These are phyloP conservation scores for Ophiodon elongatus DNA, from an alignment of 2,113 vertebrate genomes.

Conservation along the genomic window DNA sequence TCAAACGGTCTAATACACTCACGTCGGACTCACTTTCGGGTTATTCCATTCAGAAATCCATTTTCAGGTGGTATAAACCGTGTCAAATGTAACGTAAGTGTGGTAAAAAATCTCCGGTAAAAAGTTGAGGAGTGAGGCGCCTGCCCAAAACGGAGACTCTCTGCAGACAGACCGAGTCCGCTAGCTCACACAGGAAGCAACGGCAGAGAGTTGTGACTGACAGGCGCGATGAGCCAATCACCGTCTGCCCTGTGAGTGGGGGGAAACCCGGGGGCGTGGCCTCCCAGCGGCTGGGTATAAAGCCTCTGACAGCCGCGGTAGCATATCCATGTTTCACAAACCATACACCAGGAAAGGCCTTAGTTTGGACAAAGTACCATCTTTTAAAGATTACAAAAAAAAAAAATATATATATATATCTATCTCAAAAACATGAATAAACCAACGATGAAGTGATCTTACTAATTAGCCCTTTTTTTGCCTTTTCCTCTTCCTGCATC, in stretches of 20 bases:
- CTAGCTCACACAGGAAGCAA: conserved; percentile 73
- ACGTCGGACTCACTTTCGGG: conserved; percentile 4
- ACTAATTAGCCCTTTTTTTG: neutral
- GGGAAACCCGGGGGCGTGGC: conserved; percentile 62
- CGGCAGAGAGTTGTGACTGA: conserved; percentile 63
- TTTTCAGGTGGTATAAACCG: neutral
- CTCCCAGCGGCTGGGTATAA: conserved; percentile 2
- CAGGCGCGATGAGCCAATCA: conserved; percentile 72
- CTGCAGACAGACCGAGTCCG: conserved; percentile 65
- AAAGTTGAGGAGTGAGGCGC: conserved; percentile 71
- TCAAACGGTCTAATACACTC: conserved; percentile 37
- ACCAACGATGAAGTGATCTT: neutral
- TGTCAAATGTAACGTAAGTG: neutral
- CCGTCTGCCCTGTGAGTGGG: conserved; percentile 28
- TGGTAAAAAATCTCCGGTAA: conserved; percentile 29
- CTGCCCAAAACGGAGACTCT: conserved; percentile 76
- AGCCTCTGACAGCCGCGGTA: neutral
- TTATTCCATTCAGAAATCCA: conserved; percentile 62
- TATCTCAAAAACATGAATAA: too few species aligned
- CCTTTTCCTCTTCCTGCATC: neutral
- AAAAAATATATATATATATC: too few species aligned
- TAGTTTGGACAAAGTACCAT: neutral
- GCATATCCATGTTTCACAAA: neutral
- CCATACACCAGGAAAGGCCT: fast-evolving
- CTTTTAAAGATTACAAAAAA: too few species aligned